Conservation (phyloP, 2,797 vertebrate species). For the Simalia tracyae region DNA sequence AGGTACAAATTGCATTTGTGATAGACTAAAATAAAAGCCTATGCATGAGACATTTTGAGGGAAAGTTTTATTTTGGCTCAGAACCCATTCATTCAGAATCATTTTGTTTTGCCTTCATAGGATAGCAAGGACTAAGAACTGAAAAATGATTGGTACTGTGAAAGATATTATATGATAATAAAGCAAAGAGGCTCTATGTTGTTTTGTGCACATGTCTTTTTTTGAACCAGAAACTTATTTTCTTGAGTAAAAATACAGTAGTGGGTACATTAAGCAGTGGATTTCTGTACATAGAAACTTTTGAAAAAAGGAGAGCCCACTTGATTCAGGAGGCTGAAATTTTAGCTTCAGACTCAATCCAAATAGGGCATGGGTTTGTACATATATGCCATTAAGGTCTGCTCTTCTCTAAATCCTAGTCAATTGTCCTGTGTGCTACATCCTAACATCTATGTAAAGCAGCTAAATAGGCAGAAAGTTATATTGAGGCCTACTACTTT, state of each 20-base stretch:
- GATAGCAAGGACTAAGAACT: not conserved
- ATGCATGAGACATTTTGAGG: fast-evolving
- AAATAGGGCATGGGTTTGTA: too few relatives aligned
- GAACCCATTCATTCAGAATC: not conserved
- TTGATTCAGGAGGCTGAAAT: not conserved
- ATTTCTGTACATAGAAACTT: not conserved
- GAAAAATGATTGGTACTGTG: not conserved
- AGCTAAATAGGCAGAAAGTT: too few relatives aligned
- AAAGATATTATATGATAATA: not conserved
- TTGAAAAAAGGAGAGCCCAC: not conserved
- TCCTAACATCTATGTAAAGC: not conserved
- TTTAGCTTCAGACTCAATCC: not conserved
- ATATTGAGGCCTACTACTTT: not conserved
- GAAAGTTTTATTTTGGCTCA: not conserved
- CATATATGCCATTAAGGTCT: not conserved
- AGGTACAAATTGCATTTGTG: not conserved
- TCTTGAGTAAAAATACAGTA: not conserved
- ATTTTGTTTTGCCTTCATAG: not conserved
- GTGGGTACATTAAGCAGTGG: too few relatives aligned
- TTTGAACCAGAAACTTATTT: not conserved
- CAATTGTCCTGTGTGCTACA: not conserved
- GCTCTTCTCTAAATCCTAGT: not conserved
- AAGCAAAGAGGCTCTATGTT: not conserved
- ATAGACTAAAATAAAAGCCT: not conserved
- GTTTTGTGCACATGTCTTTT: not conserved